Percentiles rank a stretch among this genome's conserved stretches.
Conservation (phyloP, 2,113 vertebrate genomes). For the Oriolus oriolus region DNA sequence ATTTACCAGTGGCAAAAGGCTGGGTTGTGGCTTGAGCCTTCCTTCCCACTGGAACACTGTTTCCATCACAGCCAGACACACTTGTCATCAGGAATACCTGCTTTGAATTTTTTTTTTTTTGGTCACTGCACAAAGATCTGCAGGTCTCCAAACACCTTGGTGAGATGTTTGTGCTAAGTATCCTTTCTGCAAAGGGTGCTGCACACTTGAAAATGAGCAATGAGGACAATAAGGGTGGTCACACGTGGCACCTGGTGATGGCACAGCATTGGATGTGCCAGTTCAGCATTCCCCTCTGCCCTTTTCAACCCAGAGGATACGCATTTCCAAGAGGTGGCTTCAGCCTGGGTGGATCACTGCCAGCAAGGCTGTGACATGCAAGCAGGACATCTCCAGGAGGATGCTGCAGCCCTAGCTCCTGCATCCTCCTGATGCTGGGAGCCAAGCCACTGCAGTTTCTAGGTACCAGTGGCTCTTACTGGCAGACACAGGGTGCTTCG, state of each 20-base stretch:
- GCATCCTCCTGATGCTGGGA: neutral
- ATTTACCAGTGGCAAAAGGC: neutral
- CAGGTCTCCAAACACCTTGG: neutral
- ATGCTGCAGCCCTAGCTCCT: neutral
- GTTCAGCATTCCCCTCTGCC: neutral
- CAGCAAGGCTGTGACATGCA: neutral
- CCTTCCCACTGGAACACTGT: neutral
- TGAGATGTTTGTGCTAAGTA: neutral
- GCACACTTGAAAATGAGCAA: neutral
- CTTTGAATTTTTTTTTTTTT: neutral
- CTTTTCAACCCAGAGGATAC: neutral
- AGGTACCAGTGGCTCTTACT: neutral
- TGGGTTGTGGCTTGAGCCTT: neutral
- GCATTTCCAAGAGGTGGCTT: neutral
- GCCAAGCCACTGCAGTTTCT: neutral
- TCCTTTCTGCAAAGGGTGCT: neutral
- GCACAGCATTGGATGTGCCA: neutral
- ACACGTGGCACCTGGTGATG: rapidly evolving
- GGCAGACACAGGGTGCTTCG: neutral
- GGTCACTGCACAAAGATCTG: neutral
- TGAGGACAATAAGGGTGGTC: neutral
- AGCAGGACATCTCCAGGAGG: neutral
- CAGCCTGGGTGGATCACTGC: neutral
- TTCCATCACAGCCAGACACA: neutral
- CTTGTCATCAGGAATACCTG: neutral